phyloP scores from a whole-genome alignment of 2,888 invertebrate genomes.

The Vesta saturnalis region DNA sequence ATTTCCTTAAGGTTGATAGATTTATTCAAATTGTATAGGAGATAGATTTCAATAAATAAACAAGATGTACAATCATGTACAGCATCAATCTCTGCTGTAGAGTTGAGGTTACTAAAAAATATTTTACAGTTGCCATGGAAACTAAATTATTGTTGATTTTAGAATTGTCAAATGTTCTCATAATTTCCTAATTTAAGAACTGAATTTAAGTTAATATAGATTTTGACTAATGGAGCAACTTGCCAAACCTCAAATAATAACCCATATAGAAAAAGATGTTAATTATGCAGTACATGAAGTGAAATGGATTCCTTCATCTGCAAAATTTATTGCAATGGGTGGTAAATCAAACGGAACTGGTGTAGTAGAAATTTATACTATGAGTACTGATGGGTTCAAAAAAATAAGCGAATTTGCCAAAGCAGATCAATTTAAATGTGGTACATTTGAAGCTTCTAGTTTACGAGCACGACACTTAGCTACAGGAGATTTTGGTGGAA shows the following conservation, averaged over 20 bases:
- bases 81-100: too few species aligned
- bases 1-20: too few species aligned
- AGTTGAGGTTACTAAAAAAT: too few species aligned
- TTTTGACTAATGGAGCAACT: slow-evolving; percentile 64
- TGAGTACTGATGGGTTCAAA: slow-evolving; percentile 77
- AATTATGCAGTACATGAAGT: slow-evolving; percentile 90
- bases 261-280: slow-evolving; percentile 83
- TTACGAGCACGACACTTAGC: slow-evolving; percentile 84
- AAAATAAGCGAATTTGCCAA: slow-evolving; percentile 80
- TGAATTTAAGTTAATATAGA: too few species aligned
- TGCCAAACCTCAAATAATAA: slow-evolving; percentile 90
- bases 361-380: slow-evolving; percentile 82
- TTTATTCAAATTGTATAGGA: too few species aligned
- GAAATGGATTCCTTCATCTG: slow-evolving; percentile 96
- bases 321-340: slow-evolving; percentile 91
- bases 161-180: not conserved
- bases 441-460: slow-evolving; percentile 90
- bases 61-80: too few species aligned
- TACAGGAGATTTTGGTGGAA: slow-evolving; percentile 90
- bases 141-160: not conserved
- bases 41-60: too few species aligned
- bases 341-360: slow-evolving; percentile 87
- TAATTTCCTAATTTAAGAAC: not conserved
- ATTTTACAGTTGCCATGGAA: not conserved
- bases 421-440: slow-evolving; percentile 90